These are phyloP conservation scores for Himalopsyche anomala DNA, from an alignment of 2,888 invertebrate species.

Conservation along the genomic window DNA sequence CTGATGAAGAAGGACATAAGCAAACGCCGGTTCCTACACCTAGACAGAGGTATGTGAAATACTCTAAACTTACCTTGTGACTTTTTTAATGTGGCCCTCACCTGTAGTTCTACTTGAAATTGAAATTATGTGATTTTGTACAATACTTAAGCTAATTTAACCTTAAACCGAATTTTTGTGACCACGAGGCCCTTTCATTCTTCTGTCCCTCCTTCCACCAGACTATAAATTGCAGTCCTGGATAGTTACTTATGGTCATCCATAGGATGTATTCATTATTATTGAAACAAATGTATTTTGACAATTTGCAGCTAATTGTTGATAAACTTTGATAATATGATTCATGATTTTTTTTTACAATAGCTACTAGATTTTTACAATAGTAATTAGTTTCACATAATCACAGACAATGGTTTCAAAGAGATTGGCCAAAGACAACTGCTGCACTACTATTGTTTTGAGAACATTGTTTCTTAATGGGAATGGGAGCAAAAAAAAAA, in stretches of 20 bases:
- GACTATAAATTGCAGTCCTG: neutral
- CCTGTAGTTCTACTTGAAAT: too few species aligned
- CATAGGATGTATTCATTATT: conserved; percentile 12
- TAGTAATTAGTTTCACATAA: conserved; percentile 19
- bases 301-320: neutral
- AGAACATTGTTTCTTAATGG: neutral
- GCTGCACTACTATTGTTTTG: conserved; percentile 6
- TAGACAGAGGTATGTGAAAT: conserved; percentile 66
- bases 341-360: conserved; percentile 3
- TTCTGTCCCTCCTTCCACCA: neutral
- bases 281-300: neutral
- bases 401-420: conserved; percentile 17
- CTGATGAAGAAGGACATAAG: conserved; percentile 72
- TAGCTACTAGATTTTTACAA: neutral
- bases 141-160: too few species aligned
- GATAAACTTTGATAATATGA: neutral
- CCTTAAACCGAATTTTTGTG: too few species aligned
- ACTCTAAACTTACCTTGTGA: neutral
- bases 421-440: neutral
- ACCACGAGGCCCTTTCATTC: too few species aligned
- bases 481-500: conserved; percentile 14
- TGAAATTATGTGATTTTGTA: too few species aligned
- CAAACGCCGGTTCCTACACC: conserved; percentile 70
- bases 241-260: neutral
- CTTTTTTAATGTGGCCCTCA: neutral